phyloP scores from a whole-genome alignment of 2,797 vertebrate genomes.

The Amblyopsis hoosieri region DNA sequence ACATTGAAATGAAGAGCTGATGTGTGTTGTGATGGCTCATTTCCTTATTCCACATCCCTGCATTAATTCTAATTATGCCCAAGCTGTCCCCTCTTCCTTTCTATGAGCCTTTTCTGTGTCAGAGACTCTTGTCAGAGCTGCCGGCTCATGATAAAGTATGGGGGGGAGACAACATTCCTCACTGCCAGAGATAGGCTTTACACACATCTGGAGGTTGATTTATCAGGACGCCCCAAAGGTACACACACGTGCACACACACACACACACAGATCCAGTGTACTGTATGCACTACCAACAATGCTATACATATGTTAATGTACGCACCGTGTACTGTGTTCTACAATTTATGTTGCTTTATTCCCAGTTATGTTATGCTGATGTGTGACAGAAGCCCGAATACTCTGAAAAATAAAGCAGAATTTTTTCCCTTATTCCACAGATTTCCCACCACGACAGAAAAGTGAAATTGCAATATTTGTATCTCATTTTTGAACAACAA shows the following conservation, averaged over 20 bases:
- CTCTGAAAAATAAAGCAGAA: no score
- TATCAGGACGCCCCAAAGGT: constrained; percentile 41
- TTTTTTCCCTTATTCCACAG: no score
- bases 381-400: no score
- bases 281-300: background rate
- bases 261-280: background rate
- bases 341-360: no score
- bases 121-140: constrained; percentile 71
- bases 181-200: constrained; percentile 66
- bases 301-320: background rate
- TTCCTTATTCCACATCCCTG: constrained; percentile 68
- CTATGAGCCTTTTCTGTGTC: constrained; percentile 63
- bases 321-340: no score
- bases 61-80: constrained; percentile 76
- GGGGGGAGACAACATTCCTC: constrained; percentile 63
- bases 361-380: no score
- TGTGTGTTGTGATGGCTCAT: constrained; percentile 74
- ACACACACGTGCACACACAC: constrained; percentile 5
- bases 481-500: no score
- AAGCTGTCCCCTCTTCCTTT: constrained; percentile 66
- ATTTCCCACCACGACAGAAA: no score
- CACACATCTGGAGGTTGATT: constrained; percentile 69
- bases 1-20: constrained; percentile 75
- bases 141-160: constrained; percentile 64
- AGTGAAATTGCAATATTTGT: no score